A percentile compares a stretch with the other conserved stretches of the same genome.
These are phyloP conservation scores for Oncorhynchus nerka DNA, from an alignment of 2,113 vertebrate species.

Conservation along the genomic window DNA sequence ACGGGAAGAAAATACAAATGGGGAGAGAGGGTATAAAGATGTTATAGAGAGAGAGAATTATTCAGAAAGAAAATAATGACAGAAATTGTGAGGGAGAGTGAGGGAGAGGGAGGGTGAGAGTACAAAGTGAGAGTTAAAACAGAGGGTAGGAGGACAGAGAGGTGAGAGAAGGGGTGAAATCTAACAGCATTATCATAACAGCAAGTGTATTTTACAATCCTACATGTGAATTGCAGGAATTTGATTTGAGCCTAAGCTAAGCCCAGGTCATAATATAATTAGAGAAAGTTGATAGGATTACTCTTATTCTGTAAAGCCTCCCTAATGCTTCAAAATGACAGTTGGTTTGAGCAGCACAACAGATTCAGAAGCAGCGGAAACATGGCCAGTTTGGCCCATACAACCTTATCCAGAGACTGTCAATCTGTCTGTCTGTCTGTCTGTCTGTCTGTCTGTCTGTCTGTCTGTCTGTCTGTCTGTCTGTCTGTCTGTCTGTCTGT, in stretches of 20 bases:
- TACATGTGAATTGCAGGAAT: conserved; percentile 55
- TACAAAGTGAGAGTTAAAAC: background rate
- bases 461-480: background rate
- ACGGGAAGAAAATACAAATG: background rate
- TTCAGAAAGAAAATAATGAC: conserved; percentile 13
- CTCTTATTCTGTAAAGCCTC: conserved; percentile 48
- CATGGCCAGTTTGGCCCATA: conserved; percentile 40
- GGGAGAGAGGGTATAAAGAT: background rate
- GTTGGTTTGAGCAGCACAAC: conserved; percentile 51
- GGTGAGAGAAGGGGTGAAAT: conserved; percentile 27
- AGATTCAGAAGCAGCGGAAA: conserved; percentile 19
- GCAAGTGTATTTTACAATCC: conserved; percentile 45
- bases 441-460: background rate
- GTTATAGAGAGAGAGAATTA: background rate
- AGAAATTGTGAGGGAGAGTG: background rate
- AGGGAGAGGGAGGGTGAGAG: background rate
- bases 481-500: conserved; percentile 4
- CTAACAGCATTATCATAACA: conserved; percentile 33
- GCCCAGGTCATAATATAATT: conserved; percentile 63
- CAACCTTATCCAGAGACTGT: conserved; percentile 40
- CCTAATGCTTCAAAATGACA: conserved; percentile 62
- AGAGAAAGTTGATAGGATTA: conserved; percentile 67
- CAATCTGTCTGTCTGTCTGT: background rate
- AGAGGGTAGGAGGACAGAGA: conserved; percentile 11
- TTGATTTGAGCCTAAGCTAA: conserved; percentile 54